Percentiles rank a stretch among this genome's conserved stretches.
Evolutionary conservation across 1,140 invertebrate species (phyloP).

Genomic region (Drosophila erecta): DNA sequence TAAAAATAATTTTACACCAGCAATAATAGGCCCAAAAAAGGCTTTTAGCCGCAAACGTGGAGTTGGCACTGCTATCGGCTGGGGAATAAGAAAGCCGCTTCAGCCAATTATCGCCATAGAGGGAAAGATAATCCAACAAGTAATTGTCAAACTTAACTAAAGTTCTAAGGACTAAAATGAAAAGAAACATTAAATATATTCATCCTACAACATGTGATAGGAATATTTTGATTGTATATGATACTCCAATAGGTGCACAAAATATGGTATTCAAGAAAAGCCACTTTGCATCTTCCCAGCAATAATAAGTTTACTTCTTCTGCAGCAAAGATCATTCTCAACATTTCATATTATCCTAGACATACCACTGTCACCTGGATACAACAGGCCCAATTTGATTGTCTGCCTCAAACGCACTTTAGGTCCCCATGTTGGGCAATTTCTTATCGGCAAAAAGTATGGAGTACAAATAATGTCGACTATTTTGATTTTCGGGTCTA

Average conservation of each 20-base stretch:
- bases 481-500: constrained; percentile 46
- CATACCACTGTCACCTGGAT: neutral
- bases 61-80: constrained; percentile 29
- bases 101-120: constrained; percentile 24
- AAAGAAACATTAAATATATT: no score
- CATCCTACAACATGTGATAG: no score
- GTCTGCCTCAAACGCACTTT: constrained; percentile 2
- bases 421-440: constrained; percentile 7
- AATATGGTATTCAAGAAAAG: no score
- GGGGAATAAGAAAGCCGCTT: constrained; percentile 13
- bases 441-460: constrained; percentile 40
- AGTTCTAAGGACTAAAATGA: neutral
- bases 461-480: constrained; percentile 31
- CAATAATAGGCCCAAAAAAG: constrained; percentile 5
- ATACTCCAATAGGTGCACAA: no score
- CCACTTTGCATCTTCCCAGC: no score
- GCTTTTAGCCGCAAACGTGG: constrained; percentile 22
- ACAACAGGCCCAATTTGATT: constrained; percentile 17
- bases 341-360: neutral
- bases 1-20: constrained; percentile 26
- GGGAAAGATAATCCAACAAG: constrained; percentile 27
- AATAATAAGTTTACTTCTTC: no score
- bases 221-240: no score
- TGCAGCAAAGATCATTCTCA: no score
- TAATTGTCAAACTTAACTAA: constrained; percentile 11